Evolutionary conservation across 2,888 invertebrate genomes (phyloP).

Genomic region (Tanaodytes sp.): DNA sequence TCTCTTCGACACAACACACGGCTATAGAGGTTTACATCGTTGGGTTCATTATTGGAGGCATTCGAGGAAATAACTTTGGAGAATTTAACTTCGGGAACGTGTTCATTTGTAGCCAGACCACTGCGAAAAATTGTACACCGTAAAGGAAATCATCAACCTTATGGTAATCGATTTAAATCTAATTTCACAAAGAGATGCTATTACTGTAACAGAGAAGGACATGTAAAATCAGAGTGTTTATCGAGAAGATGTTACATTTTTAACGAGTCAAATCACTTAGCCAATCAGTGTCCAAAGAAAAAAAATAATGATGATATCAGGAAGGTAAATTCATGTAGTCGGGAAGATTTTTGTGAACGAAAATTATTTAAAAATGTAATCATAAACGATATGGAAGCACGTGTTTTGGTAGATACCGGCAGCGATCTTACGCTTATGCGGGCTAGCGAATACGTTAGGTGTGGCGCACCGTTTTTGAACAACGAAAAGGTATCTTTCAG

Average conservation of each 20-base stretch:
- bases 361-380: background rate
- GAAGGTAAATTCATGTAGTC: constrained; percentile 1
- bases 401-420: constrained; percentile 12
- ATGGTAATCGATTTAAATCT: too few species aligned
- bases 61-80: constrained; percentile 41
- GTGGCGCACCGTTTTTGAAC: constrained; percentile 4
- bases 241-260: too few species aligned
- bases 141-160: too few species aligned
- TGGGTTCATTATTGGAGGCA: constrained; percentile 22
- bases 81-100: too few species aligned
- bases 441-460: constrained; percentile 1
- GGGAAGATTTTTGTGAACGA: background rate
- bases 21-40: constrained; percentile 40
- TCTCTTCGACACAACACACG: constrained; percentile 38
- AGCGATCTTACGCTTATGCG: constrained; percentile 17
- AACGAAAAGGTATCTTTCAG: constrained; percentile 4
- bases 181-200: too few species aligned
- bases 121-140: too few species aligned
- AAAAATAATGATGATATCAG: background rate
- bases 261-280: background rate
- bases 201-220: too few species aligned
- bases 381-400: background rate
- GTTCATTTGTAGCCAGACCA: too few species aligned
- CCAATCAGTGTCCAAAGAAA: background rate
- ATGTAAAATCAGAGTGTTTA: too few species aligned